Base-by-base conservation (phyloP, 2,888 invertebrate species). In the Sialis fuliginosa region DNA sequence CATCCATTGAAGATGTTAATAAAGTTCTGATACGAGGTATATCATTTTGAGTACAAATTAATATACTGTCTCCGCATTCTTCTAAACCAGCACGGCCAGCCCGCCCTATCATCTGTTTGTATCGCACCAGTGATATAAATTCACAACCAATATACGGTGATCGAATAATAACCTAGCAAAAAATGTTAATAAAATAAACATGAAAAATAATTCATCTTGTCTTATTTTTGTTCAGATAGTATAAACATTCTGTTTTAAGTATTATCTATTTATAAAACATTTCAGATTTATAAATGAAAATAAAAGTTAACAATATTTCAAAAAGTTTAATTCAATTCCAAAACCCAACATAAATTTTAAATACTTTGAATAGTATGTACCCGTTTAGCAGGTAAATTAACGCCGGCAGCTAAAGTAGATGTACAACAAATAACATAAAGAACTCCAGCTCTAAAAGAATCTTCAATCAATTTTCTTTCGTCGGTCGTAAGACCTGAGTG, bases 321-420 rank as follows among this genome's bases (percentile, higher is more conserved):
- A 8, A 35, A 37, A 37, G 7, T 37, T 7, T 37, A 37, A 2
- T 37, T 37, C 7, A 10, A 12, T 22, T 4, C 22, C 22, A 37
- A 8, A 35, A 35, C n/a, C n/a, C 12, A 37, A 6, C n/a, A 37
- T 37, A 10, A 12, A 35, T 37, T 37, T 12, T 37, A 37, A 37
- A 37, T 10, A 37, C 2, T 6, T 37, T 37, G n/a, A 8, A 37
- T 10, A 10, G 4, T 37, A 37, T 57, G 56, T 58, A 74, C 89
- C 58, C 93, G 74, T 65, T 79, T 77, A 1, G 95, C 95, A 9
- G 96, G 96, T 54, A 97, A 71, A 73, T 97, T 97, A 32, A 97
- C 92, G 4, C 96, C 96, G 22, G 96, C 95, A n/a, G 96, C 96
- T 52, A 97, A 69, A 0, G 96, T 97, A 1, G 95, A 93, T 0